phyloP scores from a whole-genome alignment of 2,797 vertebrate species.

The Sebastes itinus region DNA sequence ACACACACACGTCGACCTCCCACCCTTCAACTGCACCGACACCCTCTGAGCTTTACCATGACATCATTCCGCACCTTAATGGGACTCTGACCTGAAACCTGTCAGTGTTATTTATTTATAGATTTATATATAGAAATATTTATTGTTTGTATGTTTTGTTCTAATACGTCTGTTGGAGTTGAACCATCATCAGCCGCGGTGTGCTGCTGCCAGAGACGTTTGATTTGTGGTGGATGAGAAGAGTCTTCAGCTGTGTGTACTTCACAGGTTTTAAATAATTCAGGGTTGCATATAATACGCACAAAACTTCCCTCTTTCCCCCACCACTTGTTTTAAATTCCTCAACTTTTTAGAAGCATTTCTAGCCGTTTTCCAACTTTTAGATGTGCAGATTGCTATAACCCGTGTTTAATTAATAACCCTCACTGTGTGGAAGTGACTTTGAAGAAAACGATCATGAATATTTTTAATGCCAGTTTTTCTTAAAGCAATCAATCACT shows the following conservation, averaged over 20 bases:
- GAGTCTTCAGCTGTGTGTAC: not conserved
- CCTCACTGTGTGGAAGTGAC: not conserved
- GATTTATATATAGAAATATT: slow-evolving; percentile 18
- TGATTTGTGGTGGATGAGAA: not conserved
- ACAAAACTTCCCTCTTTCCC: not conserved
- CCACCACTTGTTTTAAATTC: not conserved
- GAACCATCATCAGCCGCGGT: not conserved
- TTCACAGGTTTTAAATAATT: not conserved
- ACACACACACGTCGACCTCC: not conserved
- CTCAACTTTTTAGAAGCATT: not conserved
- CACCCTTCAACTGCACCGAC: not conserved
- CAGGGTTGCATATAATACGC: slow-evolving; percentile 4
- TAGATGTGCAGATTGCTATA: not conserved
- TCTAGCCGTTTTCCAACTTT: not conserved
- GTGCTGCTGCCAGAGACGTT: not conserved
- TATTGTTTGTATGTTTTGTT: not conserved
- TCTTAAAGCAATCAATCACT: too few relatives aligned
- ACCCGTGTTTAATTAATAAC: too few relatives aligned
- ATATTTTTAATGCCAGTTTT: not conserved
- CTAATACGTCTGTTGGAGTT: not conserved
- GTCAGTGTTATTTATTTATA: slow-evolving; percentile 51
- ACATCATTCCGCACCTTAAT: slow-evolving; percentile 34
- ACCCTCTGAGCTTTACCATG: not conserved
- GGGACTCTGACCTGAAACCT: slow-evolving; percentile 26
- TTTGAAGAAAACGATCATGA: too few relatives aligned